Percentiles rank a stretch among this genome's conserved stretches.
These are phyloP conservation scores for Lithosia quadra DNA, from an alignment of 2,888 invertebrate genomes.

Conservation along the genomic window DNA sequence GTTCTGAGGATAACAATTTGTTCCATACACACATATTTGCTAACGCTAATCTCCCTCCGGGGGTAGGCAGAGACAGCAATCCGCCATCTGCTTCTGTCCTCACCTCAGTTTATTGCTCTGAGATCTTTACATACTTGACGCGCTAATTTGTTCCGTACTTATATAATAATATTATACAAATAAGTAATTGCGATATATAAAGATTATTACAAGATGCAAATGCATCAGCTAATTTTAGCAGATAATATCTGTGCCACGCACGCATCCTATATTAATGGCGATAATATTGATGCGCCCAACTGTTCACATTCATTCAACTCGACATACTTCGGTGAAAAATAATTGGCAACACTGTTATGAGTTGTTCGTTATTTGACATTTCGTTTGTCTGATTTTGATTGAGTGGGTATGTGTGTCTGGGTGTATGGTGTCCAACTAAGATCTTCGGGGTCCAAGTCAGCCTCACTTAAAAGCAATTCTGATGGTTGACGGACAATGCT, in stretches of 20 bases:
- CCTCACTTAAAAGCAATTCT: too few relatives aligned
- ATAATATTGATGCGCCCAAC: conserved; percentile 58
- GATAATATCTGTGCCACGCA: conserved; percentile 39
- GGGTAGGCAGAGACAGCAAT: too few relatives aligned
- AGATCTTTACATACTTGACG: too few relatives aligned
- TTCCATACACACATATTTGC: too few relatives aligned
- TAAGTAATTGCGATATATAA: neutral
- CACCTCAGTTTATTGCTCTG: too few relatives aligned
- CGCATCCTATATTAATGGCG: conserved; percentile 41
- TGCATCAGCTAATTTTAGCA: conserved; percentile 18
- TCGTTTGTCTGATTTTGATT: neutral
- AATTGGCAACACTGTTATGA: conserved; percentile 21
- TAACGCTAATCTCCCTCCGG: too few relatives aligned
- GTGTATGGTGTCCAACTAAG: too few relatives aligned
- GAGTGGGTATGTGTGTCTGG: neutral
- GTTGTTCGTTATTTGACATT: neutral
- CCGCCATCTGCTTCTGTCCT: too few relatives aligned
- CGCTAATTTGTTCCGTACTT: too few relatives aligned
- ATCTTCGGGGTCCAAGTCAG: too few relatives aligned
- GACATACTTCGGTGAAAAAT: conserved; percentile 27
- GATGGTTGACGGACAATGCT: too few relatives aligned
- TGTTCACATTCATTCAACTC: conserved; percentile 61
- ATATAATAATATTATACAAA: neutral
- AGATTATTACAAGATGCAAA: conserved; percentile 1
- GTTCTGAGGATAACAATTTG: too few relatives aligned